phyloP scores from a whole-genome alignment of 2,113 vertebrate genomes.

The Fulica atra region DNA sequence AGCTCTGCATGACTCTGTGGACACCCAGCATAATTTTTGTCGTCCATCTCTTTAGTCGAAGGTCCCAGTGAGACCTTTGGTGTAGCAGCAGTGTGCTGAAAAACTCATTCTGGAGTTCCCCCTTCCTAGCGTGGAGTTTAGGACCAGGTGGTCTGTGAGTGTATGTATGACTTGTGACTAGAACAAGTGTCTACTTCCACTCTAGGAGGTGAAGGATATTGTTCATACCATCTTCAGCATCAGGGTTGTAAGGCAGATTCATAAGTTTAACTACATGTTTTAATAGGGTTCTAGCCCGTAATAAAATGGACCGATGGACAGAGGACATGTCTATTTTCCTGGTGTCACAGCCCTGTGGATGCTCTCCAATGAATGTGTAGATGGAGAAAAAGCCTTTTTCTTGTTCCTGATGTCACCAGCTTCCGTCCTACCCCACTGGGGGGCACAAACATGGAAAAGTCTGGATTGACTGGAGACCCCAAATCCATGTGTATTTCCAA shows the following conservation, averaged over 20 bases:
- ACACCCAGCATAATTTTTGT: background rate
- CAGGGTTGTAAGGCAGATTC: background rate
- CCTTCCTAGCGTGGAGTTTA: background rate
- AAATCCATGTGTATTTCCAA: background rate
- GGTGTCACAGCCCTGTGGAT: background rate
- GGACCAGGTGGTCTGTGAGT: background rate
- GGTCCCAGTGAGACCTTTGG: background rate
- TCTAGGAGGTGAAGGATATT: background rate
- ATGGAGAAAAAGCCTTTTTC: background rate
- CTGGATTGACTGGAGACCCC: background rate
- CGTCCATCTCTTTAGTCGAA: background rate
- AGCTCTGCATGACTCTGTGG: background rate
- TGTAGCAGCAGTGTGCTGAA: background rate
- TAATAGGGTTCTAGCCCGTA: background rate
- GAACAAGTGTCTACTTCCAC: background rate
- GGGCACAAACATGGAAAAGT: background rate
- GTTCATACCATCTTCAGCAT: background rate
- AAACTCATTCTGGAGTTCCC: background rate
- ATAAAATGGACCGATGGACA: too few species aligned
- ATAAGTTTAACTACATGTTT: background rate
- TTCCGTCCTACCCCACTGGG: background rate
- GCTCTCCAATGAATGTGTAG: background rate
- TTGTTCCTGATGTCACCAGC: background rate
- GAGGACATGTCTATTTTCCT: background rate
- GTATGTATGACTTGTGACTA: background rate